A percentile compares a stretch with the other conserved stretches of the same genome.
These are phyloP conservation scores for Natrix natrix DNA, from an alignment of 2,797 vertebrate genomes.

Conservation along the genomic window DNA sequence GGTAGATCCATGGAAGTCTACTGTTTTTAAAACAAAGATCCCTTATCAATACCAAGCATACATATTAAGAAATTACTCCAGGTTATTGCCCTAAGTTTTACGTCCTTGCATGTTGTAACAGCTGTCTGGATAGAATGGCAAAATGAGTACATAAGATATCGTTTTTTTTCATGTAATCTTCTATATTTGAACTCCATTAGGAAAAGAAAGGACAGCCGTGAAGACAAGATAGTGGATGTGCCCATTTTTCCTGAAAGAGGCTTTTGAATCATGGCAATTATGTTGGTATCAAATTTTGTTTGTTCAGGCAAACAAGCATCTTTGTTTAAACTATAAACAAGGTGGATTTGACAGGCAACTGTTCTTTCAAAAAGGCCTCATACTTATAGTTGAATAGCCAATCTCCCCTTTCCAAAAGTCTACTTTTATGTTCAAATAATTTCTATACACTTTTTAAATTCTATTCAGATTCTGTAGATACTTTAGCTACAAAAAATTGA, in stretches of 20 bases:
- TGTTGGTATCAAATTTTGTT: background rate
- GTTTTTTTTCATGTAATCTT: background rate
- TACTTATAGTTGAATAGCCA: background rate
- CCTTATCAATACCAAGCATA: background rate
- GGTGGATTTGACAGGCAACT: background rate
- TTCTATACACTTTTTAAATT: background rate
- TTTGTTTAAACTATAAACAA: background rate
- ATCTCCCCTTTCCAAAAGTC: background rate
- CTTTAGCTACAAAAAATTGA: background rate
- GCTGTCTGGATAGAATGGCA: background rate
- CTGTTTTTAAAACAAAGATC: background rate
- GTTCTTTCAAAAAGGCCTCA: background rate
- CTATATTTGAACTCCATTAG: background rate
- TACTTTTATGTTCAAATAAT: background rate
- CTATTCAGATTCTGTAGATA: background rate
- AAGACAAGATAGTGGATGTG: background rate
- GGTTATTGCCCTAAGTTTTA: background rate
- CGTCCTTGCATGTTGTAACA: background rate
- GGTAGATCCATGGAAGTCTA: background rate
- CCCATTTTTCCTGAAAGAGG: background rate
- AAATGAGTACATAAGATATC: background rate
- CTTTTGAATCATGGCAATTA: background rate
- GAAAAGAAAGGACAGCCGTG: background rate
- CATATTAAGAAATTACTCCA: background rate
- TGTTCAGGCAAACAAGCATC: background rate